phyloP scores from a whole-genome alignment of 2,888 invertebrate genomes.

The Sipha maydis region DNA sequence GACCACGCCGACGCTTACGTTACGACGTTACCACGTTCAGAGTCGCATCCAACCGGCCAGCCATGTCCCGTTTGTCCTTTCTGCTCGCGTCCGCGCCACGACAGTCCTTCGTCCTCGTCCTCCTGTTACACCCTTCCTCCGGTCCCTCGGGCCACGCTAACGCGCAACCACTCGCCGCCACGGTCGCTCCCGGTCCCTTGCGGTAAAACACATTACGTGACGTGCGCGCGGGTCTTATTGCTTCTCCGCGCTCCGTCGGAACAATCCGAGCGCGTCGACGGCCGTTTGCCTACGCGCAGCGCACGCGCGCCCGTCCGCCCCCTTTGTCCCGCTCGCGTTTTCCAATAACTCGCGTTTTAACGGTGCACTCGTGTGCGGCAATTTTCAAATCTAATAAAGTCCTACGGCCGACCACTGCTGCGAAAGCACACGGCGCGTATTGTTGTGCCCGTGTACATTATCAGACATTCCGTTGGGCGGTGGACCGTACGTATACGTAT shows the following conservation, averaged over 20 bases:
- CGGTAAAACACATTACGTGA: neutral
- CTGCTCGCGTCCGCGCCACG: too few species aligned
- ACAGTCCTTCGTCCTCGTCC: too few species aligned
- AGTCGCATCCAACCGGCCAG: neutral
- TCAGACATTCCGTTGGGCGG: neutral
- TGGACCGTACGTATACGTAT: neutral
- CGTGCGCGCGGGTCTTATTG: neutral
- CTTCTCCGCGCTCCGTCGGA: neutral
- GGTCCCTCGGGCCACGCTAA: too few species aligned
- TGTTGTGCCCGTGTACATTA: neutral
- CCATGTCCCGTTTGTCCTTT: too few species aligned
- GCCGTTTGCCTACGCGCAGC: neutral
- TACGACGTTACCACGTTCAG: neutral
- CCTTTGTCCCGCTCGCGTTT: neutral
- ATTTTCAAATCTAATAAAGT: neutral
- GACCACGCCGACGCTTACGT: neutral
- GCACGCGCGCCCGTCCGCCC: too few species aligned
- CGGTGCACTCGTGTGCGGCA: neutral
- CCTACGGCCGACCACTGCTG: neutral
- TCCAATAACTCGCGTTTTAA: neutral
- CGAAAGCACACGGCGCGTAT: too few species aligned
- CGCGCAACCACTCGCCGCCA: too few species aligned
- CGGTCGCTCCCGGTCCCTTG: neutral
- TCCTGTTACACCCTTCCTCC: too few species aligned
- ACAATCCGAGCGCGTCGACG: neutral